Evolutionary conservation across 1,140 invertebrate genomes (phyloP).

Genomic region (Philopotamus ludificatus): DNA sequence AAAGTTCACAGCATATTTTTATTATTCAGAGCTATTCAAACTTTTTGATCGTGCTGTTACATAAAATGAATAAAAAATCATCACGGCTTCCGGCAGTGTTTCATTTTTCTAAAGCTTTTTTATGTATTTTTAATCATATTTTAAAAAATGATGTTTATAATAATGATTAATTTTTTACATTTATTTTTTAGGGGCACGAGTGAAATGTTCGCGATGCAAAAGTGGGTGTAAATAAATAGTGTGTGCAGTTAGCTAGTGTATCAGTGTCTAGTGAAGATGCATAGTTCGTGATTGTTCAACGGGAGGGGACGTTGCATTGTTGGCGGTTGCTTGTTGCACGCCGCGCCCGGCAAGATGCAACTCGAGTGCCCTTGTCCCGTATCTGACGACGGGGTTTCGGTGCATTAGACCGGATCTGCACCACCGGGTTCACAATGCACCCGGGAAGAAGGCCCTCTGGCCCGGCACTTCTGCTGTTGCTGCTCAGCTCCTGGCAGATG

Average conservation of each 20-base stretch:
- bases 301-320: not conserved
- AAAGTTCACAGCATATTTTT: too few species aligned
- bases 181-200: too few species aligned
- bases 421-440: constrained; percentile 3
- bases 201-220: not conserved
- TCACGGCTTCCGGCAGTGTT: too few species aligned
- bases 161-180: too few species aligned
- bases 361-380: constrained; percentile 9
- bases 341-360: too few species aligned
- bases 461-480: constrained; percentile 4
- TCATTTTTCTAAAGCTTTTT: too few species aligned
- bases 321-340: not conserved
- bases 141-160: too few species aligned
- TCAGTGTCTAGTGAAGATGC: not conserved
- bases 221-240: not conserved
- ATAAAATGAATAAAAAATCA: too few species aligned
- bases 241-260: not conserved
- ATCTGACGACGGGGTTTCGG: not conserved
- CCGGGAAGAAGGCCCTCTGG: constrained; percentile 1
- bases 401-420: not conserved
- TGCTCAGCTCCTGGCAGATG: constrained; percentile 9
- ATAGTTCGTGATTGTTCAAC: not conserved
- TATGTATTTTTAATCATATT: too few species aligned
- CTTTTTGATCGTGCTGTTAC: too few species aligned
- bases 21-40: too few species aligned